These are phyloP conservation scores for Ciconia boyciana DNA, from an alignment of 2,113 vertebrate species.

Conservation along the genomic window DNA sequence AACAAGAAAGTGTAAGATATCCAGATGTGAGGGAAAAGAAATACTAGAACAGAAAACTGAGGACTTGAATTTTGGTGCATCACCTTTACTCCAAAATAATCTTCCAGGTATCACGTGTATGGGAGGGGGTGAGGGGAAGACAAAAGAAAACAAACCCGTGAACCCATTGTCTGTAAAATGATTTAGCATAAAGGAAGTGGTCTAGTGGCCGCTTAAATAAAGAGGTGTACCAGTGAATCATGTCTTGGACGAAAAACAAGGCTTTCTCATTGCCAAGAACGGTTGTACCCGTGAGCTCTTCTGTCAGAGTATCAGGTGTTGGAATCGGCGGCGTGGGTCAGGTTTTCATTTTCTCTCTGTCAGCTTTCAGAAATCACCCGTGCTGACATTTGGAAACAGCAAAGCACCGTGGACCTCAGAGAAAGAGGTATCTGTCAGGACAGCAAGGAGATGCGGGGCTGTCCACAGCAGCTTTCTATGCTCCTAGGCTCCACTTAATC, in stretches of 20 bases:
- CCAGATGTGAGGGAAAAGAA: neutral
- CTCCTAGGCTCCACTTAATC: neutral
- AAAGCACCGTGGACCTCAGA: neutral
- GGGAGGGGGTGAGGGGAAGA: neutral
- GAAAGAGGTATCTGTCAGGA: neutral
- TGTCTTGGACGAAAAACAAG: neutral
- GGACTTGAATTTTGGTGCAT: neutral
- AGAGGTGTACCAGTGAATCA: neutral
- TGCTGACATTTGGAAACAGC: neutral
- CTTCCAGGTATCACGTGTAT: neutral
- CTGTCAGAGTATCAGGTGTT: neutral
- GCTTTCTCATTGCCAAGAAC: neutral
- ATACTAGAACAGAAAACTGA: neutral
- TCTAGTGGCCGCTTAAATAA: neutral
- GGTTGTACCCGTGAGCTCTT: neutral
- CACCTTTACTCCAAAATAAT: neutral
- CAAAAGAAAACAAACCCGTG: neutral
- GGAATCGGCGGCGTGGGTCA: neutral
- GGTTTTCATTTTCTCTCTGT: neutral
- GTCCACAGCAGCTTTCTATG: neutral
- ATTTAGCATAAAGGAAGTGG: neutral
- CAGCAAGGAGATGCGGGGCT: neutral
- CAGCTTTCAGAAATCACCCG: neutral
- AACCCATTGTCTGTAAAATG: neutral
- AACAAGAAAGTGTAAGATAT: neutral